Base-by-base conservation (phyloP, 1,140 invertebrate species). In the Tribolium madens region DNA sequence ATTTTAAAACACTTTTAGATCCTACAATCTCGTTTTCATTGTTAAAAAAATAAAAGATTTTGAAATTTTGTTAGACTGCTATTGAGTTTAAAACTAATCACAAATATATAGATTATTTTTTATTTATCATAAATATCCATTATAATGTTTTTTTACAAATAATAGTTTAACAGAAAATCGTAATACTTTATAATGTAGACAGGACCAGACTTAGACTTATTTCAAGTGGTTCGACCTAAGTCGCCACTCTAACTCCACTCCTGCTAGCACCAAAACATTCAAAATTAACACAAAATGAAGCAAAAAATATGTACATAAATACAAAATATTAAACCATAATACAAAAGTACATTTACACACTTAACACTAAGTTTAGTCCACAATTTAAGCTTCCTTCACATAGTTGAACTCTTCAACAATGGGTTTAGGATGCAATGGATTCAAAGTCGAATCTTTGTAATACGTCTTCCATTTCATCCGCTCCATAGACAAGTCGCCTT, bases 331-430 rank as follows among this genome's bases (percentile, higher is more conserved):
- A 64, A 64, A 26, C 12, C 10, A 64, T 33, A 12, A 10, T 64
- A 64, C 26, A 64, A 64, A 64, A 64, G 12, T 64, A 33, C 57
- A 31, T 33, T 64, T 64, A 64, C 21, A 64, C 21, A 64, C 57
- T 64, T 33, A 64, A 57, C 18, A 57, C 1, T 42, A 42, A n/a
- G 9, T 42, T 42, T 42, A 42, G 36, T 42, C 69, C 18, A 26
- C 2, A 6, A n/a, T 15, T 78, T 17, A 75, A 7, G 33, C 14
- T 9, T 73, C 76, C 75, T 81, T 81, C 21, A 64, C 76, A 18
- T 79, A 80, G 33, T 77, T 82, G 60, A 77, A 82, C 57, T 82
- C 81, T 36, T 82, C 81, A 1, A 82, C 77, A n/a, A 82, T 80
- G 3, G 78, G 76, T 14, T 47, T 78, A n/a, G 81, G 81, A 79